Percentiles rank a stretch among this genome's conserved stretches.
Conservation (phyloP, 2,113 vertebrate species). For the Muntiacus reevesi region DNA sequence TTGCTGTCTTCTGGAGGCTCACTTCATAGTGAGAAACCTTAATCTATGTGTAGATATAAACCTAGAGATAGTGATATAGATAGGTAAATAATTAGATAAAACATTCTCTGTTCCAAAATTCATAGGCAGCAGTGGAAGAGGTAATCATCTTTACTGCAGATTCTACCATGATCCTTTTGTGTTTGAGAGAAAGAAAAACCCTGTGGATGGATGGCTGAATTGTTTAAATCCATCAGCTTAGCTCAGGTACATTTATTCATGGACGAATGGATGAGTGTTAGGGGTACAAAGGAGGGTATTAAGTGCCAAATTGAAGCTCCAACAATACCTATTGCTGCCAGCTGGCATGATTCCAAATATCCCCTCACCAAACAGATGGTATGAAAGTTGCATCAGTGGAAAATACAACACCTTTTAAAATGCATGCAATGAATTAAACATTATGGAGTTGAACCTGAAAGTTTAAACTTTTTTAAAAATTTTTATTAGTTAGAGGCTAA, state of each 20-base stretch:
- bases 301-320: neutral
- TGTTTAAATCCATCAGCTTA: neutral
- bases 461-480: neutral
- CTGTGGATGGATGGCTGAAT: neutral
- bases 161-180: neutral
- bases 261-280: neutral
- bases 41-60: neutral
- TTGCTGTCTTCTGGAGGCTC: neutral
- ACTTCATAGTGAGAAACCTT: neutral
- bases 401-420: constrained; percentile 19
- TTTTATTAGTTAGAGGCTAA: no score
- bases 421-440: neutral
- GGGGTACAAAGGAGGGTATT: neutral
- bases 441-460: neutral
- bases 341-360: neutral
- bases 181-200: neutral
- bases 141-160: neutral
- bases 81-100: neutral
- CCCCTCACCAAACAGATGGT: constrained; percentile 25
- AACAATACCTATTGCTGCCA: constrained; percentile 9
- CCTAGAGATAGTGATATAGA: neutral
- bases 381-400: neutral
- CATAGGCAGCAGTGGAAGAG: neutral
- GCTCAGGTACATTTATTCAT: neutral
- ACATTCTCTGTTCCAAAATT: neutral